A percentile compares a stretch with the other conserved stretches of the same genome.
Evolutionary conservation across 1,140 invertebrate species (phyloP).

Genomic region (Cryptotermes secundus): DNA sequence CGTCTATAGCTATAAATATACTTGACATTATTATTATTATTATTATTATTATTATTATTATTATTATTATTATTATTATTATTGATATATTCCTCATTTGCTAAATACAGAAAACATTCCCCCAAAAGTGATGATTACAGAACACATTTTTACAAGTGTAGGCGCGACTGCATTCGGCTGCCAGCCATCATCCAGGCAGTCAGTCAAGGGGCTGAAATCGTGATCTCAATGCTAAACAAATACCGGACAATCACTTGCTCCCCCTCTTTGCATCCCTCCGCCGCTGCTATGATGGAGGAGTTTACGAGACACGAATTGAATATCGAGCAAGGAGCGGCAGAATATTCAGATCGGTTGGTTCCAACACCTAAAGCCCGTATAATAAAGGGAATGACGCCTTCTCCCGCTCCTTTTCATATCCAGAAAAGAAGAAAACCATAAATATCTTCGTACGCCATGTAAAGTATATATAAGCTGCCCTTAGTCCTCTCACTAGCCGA

Average conservation of each 20-base stretch:
- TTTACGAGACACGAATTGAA: slow-evolving; percentile 24
- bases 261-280: not conserved
- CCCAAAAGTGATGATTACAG: too few species aligned
- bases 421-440: too few species aligned
- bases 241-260: slow-evolving; percentile 12
- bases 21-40: too few species aligned
- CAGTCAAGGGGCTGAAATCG: slow-evolving; percentile 9
- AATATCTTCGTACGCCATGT: not conserved
- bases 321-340: not conserved
- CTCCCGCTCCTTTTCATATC: too few species aligned
- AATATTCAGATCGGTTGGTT: not conserved
- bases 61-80: too few species aligned
- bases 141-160: not conserved
- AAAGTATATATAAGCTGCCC: not conserved
- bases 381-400: not conserved
- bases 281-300: slow-evolving; percentile 12
- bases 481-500: too few species aligned
- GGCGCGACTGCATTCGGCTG: not conserved
- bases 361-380: not conserved
- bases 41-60: too few species aligned
- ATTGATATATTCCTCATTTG: too few species aligned
- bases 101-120: too few species aligned
- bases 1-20: too few species aligned
- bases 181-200: not conserved
- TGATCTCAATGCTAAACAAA: not conserved